Evolutionary conservation across 2,797 vertebrate genomes (phyloP).

Genomic region (Myiotriccus ornatus): DNA sequence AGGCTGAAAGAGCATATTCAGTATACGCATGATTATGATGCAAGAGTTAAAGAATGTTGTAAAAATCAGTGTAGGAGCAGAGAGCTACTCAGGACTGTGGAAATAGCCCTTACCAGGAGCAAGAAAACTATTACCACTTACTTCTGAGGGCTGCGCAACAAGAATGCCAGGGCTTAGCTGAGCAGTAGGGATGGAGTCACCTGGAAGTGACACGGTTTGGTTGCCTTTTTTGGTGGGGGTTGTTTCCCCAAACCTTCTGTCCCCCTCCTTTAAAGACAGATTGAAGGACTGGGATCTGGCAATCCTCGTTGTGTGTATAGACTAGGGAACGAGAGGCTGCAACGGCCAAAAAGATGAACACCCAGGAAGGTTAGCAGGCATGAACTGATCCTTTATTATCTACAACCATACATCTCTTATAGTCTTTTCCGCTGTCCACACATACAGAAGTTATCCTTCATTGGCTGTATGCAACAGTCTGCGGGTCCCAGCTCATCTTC

Average conservation of each 20-base stretch:
- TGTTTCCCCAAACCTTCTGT: accelerated
- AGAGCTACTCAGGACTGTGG: background rate
- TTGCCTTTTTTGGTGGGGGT: background rate
- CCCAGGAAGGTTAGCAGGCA: too few relatives aligned
- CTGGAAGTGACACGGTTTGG: background rate
- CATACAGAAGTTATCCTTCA: too few relatives aligned
- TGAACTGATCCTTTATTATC: too few relatives aligned
- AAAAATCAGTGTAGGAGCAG: background rate
- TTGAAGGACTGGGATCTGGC: background rate
- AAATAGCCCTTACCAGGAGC: background rate
- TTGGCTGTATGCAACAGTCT: too few relatives aligned
- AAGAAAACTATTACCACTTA: background rate
- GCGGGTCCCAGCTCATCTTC: too few relatives aligned
- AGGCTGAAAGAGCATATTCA: background rate
- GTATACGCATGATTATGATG: background rate
- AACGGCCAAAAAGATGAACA: too few relatives aligned
- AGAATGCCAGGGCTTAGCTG: background rate
- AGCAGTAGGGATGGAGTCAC: background rate
- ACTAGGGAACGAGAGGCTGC: background rate
- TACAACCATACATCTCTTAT: too few relatives aligned
- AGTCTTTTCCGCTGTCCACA: too few relatives aligned
- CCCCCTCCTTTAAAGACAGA: background rate
- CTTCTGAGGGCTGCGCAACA: background rate
- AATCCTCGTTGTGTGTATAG: too few relatives aligned
- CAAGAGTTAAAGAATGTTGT: background rate